These are phyloP conservation scores for Noturus placidus DNA, from an alignment of 2,113 vertebrate genomes.

Conservation along the genomic window DNA sequence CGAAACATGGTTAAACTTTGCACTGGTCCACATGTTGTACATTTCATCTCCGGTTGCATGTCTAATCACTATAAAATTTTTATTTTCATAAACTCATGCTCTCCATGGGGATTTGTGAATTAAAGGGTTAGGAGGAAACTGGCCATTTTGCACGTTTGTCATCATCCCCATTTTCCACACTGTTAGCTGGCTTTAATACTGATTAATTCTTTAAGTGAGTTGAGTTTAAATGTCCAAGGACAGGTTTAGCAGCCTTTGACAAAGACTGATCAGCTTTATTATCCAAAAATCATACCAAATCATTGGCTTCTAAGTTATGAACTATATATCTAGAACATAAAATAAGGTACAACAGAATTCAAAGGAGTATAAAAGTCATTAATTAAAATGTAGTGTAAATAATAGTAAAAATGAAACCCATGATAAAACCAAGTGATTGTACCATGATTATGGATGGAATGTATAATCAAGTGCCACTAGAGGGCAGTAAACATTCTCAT, in stretches of 20 bases:
- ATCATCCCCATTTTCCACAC: not conserved
- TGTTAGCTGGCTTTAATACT: slow-evolving; percentile 37
- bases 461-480: slow-evolving; percentile 69
- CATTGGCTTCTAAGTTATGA: slow-evolving; percentile 21
- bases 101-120: slow-evolving; percentile 5
- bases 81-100: slow-evolving; percentile 11
- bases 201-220: slow-evolving; percentile 38
- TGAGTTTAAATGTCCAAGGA: slow-evolving; percentile 31
- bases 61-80: slow-evolving; percentile 4
- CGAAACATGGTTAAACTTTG: slow-evolving; percentile 7
- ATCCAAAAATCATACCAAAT: slow-evolving; percentile 17
- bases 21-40: slow-evolving; percentile 54
- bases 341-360: slow-evolving; percentile 29
- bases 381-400: slow-evolving; percentile 41
- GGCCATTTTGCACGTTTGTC: slow-evolving; percentile 4
- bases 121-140: not conserved
- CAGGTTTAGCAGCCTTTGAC: slow-evolving; percentile 3
- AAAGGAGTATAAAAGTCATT: slow-evolving; percentile 45
- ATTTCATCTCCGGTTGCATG: slow-evolving; percentile 42
- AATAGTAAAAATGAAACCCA: slow-evolving; percentile 37
- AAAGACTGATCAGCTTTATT: slow-evolving; percentile 10
- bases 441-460: slow-evolving; percentile 63
- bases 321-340: slow-evolving; percentile 28
- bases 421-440: slow-evolving; percentile 50
- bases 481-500: slow-evolving; percentile 73